phyloP scores from a whole-genome alignment of 2,797 vertebrate species.

The Simalia tracyae region DNA sequence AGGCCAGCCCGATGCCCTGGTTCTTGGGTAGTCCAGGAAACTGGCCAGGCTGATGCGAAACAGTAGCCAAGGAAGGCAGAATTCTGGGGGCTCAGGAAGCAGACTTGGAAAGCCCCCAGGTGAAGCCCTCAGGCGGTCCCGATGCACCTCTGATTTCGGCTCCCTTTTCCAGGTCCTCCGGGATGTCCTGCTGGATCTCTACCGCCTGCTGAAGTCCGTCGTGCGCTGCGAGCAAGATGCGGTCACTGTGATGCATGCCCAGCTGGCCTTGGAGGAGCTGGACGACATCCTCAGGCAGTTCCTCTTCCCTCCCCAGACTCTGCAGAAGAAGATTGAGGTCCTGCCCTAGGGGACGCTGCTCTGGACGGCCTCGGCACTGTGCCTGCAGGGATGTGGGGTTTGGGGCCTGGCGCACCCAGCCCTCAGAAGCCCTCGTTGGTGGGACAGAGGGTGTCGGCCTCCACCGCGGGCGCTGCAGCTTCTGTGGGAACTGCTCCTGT shows the following conservation, averaged over 20 bases:
- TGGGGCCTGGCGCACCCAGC: accelerated
- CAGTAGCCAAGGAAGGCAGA: too few relatives aligned
- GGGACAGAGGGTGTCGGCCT: too few relatives aligned
- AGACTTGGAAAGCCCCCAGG: neutral
- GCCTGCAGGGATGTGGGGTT: accelerated
- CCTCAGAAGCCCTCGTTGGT: too few relatives aligned
- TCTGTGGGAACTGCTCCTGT: neutral
- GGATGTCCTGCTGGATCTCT: conserved; percentile 88
- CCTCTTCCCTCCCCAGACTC: conserved; percentile 84
- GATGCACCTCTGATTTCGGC: neutral
- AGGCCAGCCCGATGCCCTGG: conserved; percentile 20
- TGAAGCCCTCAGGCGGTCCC: neutral
- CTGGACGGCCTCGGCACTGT: neutral
- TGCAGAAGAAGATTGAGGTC: conserved; percentile 92
- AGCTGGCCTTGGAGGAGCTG: conserved; percentile 90
- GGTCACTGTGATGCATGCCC: conserved; percentile 83
- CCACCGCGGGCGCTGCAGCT: too few relatives aligned
- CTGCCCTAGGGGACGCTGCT: conserved; percentile 73
- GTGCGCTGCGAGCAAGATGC: conserved; percentile 77
- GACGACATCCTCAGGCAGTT: conserved; percentile 79
- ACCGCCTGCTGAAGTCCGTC: conserved; percentile 89
- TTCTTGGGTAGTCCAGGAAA: conserved; percentile 55
- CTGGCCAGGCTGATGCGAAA: too few relatives aligned
- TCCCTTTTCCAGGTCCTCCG: conserved; percentile 79
- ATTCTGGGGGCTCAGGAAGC: neutral